Evolutionary conservation across 1,140 invertebrate genomes (phyloP).

Genomic region (Diabrotica virgifera): DNA sequence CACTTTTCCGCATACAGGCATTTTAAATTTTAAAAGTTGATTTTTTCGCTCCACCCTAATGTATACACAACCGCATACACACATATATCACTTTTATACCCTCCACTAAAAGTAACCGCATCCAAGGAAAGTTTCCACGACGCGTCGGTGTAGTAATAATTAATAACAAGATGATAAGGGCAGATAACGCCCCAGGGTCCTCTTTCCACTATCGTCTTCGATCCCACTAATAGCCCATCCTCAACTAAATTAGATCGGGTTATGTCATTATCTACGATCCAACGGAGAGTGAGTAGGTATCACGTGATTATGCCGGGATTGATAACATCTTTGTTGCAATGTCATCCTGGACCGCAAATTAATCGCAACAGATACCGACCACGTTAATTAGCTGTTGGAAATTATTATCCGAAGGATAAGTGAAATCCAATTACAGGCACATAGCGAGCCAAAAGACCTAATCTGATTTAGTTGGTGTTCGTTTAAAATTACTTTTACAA

Average conservation of each 20-base stretch:
- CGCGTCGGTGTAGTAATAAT: constrained; percentile 21
- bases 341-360: constrained; percentile 32
- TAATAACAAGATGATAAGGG: constrained; percentile 28
- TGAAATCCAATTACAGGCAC: constrained; percentile 17
- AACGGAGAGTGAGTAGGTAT: constrained; percentile 21
- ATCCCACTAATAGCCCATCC: constrained; percentile 25
- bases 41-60: no score
- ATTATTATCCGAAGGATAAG: constrained; percentile 17
- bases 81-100: no score
- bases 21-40: no score
- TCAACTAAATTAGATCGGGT: constrained; percentile 34
- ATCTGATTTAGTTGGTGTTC: neutral
- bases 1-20: no score
- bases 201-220: constrained; percentile 14
- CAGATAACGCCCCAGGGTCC: constrained; percentile 17
- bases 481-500: neutral
- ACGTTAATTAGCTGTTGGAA: constrained; percentile 24
- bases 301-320: constrained; percentile 31
- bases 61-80: no score
- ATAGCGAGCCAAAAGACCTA: neutral
- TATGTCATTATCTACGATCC: constrained; percentile 33
- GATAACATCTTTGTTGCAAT: constrained; percentile 34
- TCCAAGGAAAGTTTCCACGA: neutral
- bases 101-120: no score
- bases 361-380: constrained; percentile 23